phyloP scores from a whole-genome alignment of 2,113 vertebrate genomes.

The Nibea albiflora region DNA sequence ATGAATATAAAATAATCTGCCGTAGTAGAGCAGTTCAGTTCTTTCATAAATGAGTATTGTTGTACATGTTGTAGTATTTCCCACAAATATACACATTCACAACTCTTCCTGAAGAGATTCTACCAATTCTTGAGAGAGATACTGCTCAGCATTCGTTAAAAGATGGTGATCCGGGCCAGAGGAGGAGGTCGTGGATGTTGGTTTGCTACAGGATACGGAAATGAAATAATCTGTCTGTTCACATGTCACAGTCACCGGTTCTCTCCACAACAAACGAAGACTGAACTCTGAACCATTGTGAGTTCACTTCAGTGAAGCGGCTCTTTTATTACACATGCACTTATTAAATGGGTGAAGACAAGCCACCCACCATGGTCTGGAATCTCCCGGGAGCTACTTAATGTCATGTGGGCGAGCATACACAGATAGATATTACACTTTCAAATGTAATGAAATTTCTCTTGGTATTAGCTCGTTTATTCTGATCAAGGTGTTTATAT shows the following conservation, averaged over 20 bases:
- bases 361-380: conserved; percentile 18
- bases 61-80: background rate
- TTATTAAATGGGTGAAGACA: conserved; percentile 11
- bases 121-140: background rate
- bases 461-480: conserved; percentile 4
- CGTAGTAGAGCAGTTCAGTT: background rate
- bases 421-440: conserved; percentile 16
- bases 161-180: background rate
- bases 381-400: conserved; percentile 29
- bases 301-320: background rate
- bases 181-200: background rate
- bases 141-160: background rate
- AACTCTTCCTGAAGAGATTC: background rate
- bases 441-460: conserved; percentile 11
- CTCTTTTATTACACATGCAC: conserved; percentile 5
- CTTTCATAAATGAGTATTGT: background rate
- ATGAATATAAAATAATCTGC: background rate
- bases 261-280: conserved; percentile 1
- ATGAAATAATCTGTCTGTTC: background rate
- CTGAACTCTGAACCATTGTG: background rate
- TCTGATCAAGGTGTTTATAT: conserved; percentile 7
- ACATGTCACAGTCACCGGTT: background rate
- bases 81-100: background rate
- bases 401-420: conserved; percentile 20
- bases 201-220: background rate